Base-by-base conservation (phyloP, 2,797 vertebrate species). In the Malurus splendens region DNA sequence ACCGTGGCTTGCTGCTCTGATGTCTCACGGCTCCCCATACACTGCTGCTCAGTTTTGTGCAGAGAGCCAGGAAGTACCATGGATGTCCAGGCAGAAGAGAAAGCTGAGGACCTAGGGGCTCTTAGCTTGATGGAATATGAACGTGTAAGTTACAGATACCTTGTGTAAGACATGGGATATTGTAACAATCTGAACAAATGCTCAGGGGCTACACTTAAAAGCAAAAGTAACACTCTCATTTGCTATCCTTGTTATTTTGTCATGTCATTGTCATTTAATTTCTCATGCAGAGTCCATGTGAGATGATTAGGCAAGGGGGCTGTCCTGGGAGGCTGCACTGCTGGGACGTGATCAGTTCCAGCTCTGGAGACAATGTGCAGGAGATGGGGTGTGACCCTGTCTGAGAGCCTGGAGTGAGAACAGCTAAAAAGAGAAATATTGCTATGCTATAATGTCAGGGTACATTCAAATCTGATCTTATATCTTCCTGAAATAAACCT, bases 401-500 rank as follows among this genome's bases (percentile, higher is more conserved):
- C 57, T 82, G 61, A 80, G 39, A 44, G 41, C 54, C 13, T 39
- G 33, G 18, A 36, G 27, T 41, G 65, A 74, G 45, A 79, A 51
- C 11, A 90, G 25, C 25, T 75, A 14, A 56, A 80, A 47, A 44
- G 51, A 75, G 42, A 33, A 75, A 50, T 14, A 50, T 17, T 24
- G 11, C 36, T 15, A 4, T 61, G 42, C 72, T 74, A 16, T 67
- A 56, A 36, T 10, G 12, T 50, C 16, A 59, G 50, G 12, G 7
- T 74, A 12, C 28, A 45, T 79, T 90, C 39, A 87, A 41, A 70
- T 22, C 52, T 68, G 30, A 61, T 68, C 6, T 54, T 47, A 16
- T 1, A 2, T 76, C 59, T 77, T 72, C n/a, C 41, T 78, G 48
- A 89, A 78, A 81, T 45, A 81, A 90, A 92, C 18, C 33, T 76